A percentile compares a stretch with the other conserved stretches of the same genome.
Evolutionary conservation across 2,888 invertebrate genomes (phyloP).

Genomic region (Eristalis tenax): DNA sequence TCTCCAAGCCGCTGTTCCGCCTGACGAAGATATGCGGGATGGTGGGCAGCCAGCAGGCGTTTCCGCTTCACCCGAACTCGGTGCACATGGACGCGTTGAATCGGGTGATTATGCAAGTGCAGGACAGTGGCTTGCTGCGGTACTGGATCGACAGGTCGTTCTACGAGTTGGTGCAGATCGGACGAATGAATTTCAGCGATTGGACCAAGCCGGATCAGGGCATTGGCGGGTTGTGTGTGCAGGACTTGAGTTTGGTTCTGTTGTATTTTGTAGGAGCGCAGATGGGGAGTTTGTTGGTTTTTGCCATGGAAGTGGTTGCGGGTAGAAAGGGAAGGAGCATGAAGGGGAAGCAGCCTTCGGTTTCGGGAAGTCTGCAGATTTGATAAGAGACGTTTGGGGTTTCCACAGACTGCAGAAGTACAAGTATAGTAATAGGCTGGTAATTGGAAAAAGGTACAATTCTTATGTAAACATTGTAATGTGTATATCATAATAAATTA

Average conservation of each 20-base stretch:
- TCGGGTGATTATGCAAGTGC: slow-evolving; percentile 21
- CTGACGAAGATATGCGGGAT: slow-evolving; percentile 5
- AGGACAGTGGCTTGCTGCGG: slow-evolving; percentile 21
- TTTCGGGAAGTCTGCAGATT: too few relatives aligned
- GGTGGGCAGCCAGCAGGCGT: neutral
- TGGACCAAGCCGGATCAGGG: slow-evolving; percentile 11
- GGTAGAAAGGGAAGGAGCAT: neutral
- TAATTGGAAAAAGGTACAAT: too few relatives aligned
- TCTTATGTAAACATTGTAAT: too few relatives aligned
- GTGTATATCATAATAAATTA: too few relatives aligned
- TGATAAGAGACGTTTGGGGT: too few relatives aligned
- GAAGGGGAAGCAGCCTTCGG: too few relatives aligned
- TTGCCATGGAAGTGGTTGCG: slow-evolving; percentile 33
- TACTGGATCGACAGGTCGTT: slow-evolving; percentile 29
- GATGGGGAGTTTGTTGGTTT: neutral
- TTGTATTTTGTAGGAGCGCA: neutral
- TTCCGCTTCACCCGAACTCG: slow-evolving; percentile 18
- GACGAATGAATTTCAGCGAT: slow-evolving; percentile 32
- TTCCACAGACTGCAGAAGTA: too few relatives aligned
- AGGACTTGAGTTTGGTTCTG: slow-evolving; percentile 22
- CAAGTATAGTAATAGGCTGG: too few relatives aligned
- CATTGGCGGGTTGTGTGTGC: neutral
- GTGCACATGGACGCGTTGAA: slow-evolving; percentile 12
- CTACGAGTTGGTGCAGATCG: slow-evolving; percentile 20
- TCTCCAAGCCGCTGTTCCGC: slow-evolving; percentile 23